A percentile compares a stretch with the other conserved stretches of the same genome.
Conservation (phyloP, 2,113 vertebrate genomes). For the Eurystomus gularis region DNA sequence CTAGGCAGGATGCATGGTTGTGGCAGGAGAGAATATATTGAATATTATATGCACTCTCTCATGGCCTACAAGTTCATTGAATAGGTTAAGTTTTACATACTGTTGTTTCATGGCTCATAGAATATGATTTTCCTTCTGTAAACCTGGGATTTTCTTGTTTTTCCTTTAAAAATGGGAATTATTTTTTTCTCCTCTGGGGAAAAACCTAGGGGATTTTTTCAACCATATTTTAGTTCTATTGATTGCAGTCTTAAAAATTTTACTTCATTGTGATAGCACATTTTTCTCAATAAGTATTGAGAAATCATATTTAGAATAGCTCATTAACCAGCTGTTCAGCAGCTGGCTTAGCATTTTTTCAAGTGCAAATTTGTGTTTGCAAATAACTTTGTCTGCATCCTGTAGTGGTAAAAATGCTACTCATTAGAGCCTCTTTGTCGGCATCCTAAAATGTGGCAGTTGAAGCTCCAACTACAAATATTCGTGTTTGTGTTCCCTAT, state of each 20-base stretch:
- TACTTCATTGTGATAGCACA: neutral
- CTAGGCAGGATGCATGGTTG: neutral
- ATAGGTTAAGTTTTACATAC: neutral
- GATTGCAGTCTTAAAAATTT: neutral
- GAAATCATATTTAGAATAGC: neutral
- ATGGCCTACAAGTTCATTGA: neutral
- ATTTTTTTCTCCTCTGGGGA: accelerated
- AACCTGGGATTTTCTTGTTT: neutral
- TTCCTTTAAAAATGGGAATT: neutral
- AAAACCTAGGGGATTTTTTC: neutral
- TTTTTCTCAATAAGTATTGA: neutral
- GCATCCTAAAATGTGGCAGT: neutral
- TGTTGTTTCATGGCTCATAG: neutral
- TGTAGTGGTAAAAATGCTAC: slow-evolving; percentile 27
- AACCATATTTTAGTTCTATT: neutral
- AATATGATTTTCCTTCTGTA: neutral
- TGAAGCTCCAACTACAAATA: neutral
- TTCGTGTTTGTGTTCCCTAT: neutral
- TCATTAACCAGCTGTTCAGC: neutral
- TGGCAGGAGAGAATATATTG: neutral
- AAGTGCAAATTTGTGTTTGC: slow-evolving; percentile 27
- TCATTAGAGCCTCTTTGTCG: slow-evolving; percentile 17
- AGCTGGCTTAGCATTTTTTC: neutral
- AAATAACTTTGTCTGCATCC: neutral
- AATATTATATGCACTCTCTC: neutral